Conservation (phyloP, 2,888 invertebrate species). For the Drymonia ruficornis region DNA sequence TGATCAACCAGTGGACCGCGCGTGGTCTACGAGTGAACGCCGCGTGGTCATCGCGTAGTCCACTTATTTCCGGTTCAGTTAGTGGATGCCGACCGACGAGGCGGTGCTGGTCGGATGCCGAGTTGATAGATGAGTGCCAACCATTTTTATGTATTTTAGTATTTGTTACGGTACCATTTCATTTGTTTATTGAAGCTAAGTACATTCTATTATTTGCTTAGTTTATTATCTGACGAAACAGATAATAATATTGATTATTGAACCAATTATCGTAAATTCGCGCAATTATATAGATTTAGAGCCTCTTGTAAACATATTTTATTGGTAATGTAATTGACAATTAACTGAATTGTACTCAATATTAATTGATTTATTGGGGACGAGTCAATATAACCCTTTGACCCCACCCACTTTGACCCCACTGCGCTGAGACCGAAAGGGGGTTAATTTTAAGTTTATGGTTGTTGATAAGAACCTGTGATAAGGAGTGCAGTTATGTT, state of each 20-base stretch:
- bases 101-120: no score
- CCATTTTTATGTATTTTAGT: no score
- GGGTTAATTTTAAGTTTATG: not conserved
- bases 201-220: no score
- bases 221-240: conserved; percentile 6
- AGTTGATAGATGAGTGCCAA: no score
- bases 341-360: not conserved
- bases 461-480: not conserved
- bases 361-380: not conserved
- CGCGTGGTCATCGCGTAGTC: no score
- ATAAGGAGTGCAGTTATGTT: not conserved
- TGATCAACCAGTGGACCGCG: no score
- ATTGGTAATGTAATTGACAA: not conserved
- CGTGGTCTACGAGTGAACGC: no score
- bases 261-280: conserved; percentile 29
- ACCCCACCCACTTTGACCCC: not conserved
- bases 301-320: conserved; percentile 7
- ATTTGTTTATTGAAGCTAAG: no score
- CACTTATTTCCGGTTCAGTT: no score
- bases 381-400: no score
- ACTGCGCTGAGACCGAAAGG: not conserved
- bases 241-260: conserved; percentile 7
- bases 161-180: no score
- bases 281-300: conserved; percentile 21
- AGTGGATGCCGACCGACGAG: no score